Percentiles rank a stretch among this genome's conserved stretches.
Evolutionary conservation across 2,113 vertebrate genomes (phyloP).

Genomic region (Caranx ignobilis): DNA sequence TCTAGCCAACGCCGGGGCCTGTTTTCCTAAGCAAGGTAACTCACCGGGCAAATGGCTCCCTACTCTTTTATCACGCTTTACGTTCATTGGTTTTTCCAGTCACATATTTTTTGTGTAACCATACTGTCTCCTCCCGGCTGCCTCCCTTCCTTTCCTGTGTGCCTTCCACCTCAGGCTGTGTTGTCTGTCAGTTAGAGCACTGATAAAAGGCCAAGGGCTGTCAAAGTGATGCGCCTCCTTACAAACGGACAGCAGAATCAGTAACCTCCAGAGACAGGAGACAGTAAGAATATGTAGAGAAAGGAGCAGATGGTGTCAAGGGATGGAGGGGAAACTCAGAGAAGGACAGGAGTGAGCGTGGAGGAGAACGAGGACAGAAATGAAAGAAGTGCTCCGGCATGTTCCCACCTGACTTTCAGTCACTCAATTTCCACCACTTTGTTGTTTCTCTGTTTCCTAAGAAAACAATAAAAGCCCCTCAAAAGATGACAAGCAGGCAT

Average conservation of each 20-base stretch:
- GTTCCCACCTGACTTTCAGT: constrained; percentile 43
- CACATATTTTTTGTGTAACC: constrained; percentile 46
- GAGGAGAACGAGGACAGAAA: constrained; percentile 20
- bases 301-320: constrained; percentile 30
- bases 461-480: constrained; percentile 63
- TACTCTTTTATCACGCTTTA: constrained; percentile 39
- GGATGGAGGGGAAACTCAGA: constrained; percentile 11
- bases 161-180: constrained; percentile 52
- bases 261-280: constrained; percentile 47
- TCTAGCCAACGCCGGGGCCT: constrained; percentile 84
- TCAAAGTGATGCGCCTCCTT: constrained; percentile 52
- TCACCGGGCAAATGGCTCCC: constrained; percentile 63
- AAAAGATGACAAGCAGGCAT: constrained; percentile 58
- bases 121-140: constrained; percentile 33
- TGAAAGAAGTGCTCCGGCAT: constrained; percentile 28
- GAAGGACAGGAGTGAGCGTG: constrained; percentile 31
- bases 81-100: constrained; percentile 51
- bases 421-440: constrained; percentile 22
- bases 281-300: constrained; percentile 50
- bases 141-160: constrained; percentile 44
- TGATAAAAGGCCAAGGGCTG: constrained; percentile 60
- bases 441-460: constrained; percentile 43
- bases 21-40: constrained; percentile 87
- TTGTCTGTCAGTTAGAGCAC: constrained; percentile 59
- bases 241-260: constrained; percentile 52